These are phyloP conservation scores for Caenorhabditis tropicalis DNA, from an alignment of 1,140 invertebrate species.

Conservation along the genomic window DNA sequence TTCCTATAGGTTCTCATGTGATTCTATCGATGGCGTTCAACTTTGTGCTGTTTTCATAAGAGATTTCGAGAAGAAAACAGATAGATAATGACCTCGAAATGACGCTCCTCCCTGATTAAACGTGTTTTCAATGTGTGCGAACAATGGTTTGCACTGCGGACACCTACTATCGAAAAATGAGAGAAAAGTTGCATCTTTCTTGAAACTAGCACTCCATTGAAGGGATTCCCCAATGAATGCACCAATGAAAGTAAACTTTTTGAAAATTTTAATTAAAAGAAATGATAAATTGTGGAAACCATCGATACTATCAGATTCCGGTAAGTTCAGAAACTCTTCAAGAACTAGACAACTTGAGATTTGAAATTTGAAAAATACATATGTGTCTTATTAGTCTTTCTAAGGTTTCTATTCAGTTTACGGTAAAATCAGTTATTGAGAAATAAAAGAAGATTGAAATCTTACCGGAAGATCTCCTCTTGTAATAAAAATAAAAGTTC, in stretches of 20 bases:
- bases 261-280: too few species aligned
- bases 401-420: too few species aligned
- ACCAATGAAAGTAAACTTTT: too few species aligned
- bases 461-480: too few species aligned
- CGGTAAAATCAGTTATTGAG: too few species aligned
- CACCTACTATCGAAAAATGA: neutral
- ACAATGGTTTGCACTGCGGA: conserved; percentile 33
- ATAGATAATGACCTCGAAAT: conserved; percentile 26
- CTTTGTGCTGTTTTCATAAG: conserved; percentile 1
- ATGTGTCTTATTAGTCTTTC: too few species aligned
- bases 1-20: conserved; percentile 11
- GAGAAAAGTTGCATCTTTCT: neutral
- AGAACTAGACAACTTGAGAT: too few species aligned
- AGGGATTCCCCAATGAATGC: neutral
- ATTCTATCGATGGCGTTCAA: conserved; percentile 39
- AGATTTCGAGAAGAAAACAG: conserved; percentile 34
- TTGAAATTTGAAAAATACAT: too few species aligned
- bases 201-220: too few species aligned
- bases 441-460: too few species aligned
- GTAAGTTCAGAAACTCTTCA: too few species aligned
- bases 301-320: neutral
- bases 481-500: neutral
- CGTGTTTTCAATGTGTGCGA: conserved; percentile 40
- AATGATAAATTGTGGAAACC: too few species aligned
- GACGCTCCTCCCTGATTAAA: conserved; percentile 13